Evolutionary conservation across 2,888 invertebrate genomes (phyloP).

Genomic region (Leptothorax acervorum): DNA sequence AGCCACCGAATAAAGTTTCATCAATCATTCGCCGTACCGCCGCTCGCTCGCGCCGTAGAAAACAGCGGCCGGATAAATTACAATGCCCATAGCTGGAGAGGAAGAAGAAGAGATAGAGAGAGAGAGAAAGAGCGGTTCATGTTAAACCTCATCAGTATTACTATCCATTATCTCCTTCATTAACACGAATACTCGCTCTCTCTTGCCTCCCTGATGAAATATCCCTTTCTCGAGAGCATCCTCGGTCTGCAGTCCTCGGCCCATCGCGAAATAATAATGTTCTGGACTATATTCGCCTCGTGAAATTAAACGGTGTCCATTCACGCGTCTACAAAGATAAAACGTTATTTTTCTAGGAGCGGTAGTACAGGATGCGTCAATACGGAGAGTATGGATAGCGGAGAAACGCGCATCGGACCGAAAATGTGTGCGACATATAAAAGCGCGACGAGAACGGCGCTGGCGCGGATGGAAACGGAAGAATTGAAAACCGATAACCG

Average conservation of each 20-base stretch:
- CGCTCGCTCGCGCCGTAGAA: conserved; percentile 30
- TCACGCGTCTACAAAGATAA: not conserved
- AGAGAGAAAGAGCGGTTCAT: conserved; percentile 22
- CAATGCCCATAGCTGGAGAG: conserved; percentile 30
- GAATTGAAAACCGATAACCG: conserved; percentile 44
- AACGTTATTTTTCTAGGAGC: not conserved
- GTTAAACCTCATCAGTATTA: conserved; percentile 69
- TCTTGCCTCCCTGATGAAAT: conserved; percentile 1
- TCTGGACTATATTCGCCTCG: not conserved
- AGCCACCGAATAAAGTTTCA: conserved; percentile 57
- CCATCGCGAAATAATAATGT: conserved; percentile 5
- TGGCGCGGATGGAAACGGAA: conserved; percentile 12
- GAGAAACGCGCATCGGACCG: not conserved
- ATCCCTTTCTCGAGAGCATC: conserved; percentile 1
- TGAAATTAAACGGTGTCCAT: conserved; percentile 22
- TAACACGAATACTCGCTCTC: conserved; percentile 53
- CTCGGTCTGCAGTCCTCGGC: not conserved
- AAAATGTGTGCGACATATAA: not conserved
- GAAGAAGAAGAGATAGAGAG: conserved; percentile 1
- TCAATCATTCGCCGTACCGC: conserved; percentile 46
- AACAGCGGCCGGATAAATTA: conserved; percentile 51
- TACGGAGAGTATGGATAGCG: not conserved
- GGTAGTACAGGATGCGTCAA: not conserved
- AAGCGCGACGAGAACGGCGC: not conserved
- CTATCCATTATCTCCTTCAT: conserved; percentile 68